phyloP scores from a whole-genome alignment of 1,140 invertebrate genomes.

The Branchinecta lynchi region DNA sequence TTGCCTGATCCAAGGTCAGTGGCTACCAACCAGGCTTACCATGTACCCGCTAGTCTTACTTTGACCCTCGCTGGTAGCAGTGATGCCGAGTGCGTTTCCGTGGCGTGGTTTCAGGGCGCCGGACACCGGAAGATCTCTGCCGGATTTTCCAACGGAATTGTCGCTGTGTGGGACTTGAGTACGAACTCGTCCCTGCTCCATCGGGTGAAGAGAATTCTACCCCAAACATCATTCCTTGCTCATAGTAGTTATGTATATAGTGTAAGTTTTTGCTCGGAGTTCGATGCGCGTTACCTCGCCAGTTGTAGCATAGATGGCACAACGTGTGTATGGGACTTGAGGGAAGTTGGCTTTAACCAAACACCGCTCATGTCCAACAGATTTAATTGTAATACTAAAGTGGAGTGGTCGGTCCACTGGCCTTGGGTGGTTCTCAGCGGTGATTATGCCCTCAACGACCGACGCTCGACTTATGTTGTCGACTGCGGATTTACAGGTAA shows the following conservation, averaged over 20 bases:
- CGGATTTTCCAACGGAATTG: background rate
- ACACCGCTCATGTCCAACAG: background rate
- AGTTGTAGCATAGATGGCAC: background rate
- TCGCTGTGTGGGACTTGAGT: background rate
- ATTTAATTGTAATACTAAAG: background rate
- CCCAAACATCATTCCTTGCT: background rate
- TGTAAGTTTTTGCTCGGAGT: background rate
- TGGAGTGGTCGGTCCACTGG: background rate
- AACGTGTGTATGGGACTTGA: background rate
- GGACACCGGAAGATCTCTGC: background rate
- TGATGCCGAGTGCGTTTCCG: background rate
- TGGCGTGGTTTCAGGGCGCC: background rate
- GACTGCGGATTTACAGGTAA: background rate
- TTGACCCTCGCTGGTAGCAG: background rate
- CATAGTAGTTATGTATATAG: background rate
- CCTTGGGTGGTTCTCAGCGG: background rate
- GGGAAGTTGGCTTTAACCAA: background rate
- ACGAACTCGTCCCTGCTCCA: background rate
- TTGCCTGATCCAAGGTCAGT: background rate
- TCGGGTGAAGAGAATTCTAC: background rate
- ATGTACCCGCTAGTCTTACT: background rate
- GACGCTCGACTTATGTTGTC: background rate
- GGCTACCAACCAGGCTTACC: background rate
- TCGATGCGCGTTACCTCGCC: background rate
- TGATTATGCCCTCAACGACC: background rate